These are phyloP conservation scores for Chromobotia macracanthus DNA, from an alignment of 2,797 vertebrate species.

Conservation along the genomic window DNA sequence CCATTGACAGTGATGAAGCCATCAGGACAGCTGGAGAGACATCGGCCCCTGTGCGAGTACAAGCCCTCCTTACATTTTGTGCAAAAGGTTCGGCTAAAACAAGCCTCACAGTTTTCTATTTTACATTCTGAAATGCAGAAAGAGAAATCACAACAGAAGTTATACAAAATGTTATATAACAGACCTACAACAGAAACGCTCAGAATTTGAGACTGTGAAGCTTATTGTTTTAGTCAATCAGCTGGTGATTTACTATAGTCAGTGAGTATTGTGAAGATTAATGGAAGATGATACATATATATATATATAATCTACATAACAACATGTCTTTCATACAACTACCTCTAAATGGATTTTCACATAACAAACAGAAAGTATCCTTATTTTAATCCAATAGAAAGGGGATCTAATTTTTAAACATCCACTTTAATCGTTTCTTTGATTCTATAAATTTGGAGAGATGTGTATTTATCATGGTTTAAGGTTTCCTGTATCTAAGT, in stretches of 20 bases:
- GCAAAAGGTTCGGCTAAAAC: slow-evolving; percentile 99
- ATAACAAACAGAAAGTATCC: too few relatives aligned
- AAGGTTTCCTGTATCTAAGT: too few relatives aligned
- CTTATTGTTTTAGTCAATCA: too few relatives aligned
- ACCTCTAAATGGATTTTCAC: too few relatives aligned
- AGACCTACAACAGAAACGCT: background rate
- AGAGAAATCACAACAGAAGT: slow-evolving; percentile 60
- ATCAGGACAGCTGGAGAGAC: slow-evolving; percentile 88
- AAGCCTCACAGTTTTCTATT: slow-evolving; percentile 97
- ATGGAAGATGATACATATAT: background rate
- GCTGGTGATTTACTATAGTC: too few relatives aligned
- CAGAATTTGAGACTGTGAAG: too few relatives aligned
- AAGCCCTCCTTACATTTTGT: slow-evolving; percentile 97
- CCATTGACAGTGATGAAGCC: slow-evolving; percentile 85
- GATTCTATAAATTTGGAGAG: too few relatives aligned
- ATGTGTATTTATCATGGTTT: too few relatives aligned
- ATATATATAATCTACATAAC: too few relatives aligned
- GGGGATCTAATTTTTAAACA: background rate
- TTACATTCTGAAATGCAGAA: slow-evolving; percentile 90
- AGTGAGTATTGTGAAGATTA: background rate
- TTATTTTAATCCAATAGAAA: background rate
- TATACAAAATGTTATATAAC: background rate
- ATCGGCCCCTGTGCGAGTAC: slow-evolving; percentile 95
- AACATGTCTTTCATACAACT: background rate
- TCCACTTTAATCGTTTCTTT: background rate